Percentiles rank a stretch among this genome's conserved stretches.
phyloP scores from a whole-genome alignment of 2,888 invertebrate species.

The Gisinianus flammeolus region DNA sequence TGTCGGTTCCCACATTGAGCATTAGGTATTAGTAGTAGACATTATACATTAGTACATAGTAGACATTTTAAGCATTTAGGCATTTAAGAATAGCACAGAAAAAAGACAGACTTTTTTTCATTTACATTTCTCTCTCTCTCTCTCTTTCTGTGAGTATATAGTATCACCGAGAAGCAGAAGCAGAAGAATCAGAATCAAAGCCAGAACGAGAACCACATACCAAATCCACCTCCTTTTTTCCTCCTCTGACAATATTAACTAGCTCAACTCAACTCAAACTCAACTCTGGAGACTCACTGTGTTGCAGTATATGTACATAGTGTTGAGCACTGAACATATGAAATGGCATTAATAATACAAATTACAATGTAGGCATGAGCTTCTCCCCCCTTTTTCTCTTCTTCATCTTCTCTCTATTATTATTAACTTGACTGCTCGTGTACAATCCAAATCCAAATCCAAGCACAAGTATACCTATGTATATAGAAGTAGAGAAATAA shows the following conservation, averaged over 20 bases:
- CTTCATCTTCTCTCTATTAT: not conserved
- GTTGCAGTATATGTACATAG: not conserved
- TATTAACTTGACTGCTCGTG: not conserved
- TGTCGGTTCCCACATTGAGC: conserved; percentile 25
- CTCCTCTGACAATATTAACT: conserved; percentile 12
- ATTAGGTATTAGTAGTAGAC: not conserved
- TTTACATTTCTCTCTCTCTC: too few relatives aligned
- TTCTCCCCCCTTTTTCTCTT: not conserved
- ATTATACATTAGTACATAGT: not conserved
- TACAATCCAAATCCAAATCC: too few relatives aligned
- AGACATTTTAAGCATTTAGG: not conserved
- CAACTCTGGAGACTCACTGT: not conserved
- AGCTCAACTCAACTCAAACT: not conserved
- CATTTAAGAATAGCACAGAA: too few relatives aligned
- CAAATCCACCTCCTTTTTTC: conserved; percentile 4
- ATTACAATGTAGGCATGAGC: conserved; percentile 1
- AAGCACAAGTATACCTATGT: too few relatives aligned
- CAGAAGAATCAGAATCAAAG: not conserved
- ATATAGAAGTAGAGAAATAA: too few relatives aligned
- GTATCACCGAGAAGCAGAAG: not conserved
- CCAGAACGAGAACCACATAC: not conserved
- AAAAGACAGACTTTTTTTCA: too few relatives aligned
- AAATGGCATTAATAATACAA: conserved; percentile 29
- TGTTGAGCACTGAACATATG: conserved; percentile 11
- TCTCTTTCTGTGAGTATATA: too few relatives aligned